Evolutionary conservation across 2,888 invertebrate genomes (phyloP), one percentile per base, ranked within the genome.

Genomic region (Torymus auratus): DNA sequence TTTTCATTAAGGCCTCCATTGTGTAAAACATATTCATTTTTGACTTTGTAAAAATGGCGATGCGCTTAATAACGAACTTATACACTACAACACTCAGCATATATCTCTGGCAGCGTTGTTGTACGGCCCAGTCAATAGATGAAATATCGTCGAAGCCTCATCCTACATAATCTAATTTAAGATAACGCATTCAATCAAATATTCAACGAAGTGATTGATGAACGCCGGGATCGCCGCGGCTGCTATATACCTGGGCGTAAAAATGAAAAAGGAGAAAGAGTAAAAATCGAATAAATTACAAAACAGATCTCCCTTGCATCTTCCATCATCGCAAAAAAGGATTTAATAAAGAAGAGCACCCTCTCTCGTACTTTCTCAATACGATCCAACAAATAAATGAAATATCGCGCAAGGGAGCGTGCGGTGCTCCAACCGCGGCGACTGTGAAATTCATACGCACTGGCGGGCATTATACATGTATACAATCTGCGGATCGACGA

Each of bases 111-210:
- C 20, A 60, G 56, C 17, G 41, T 61, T 64, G 55, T 55, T 28
- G 52, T 12, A 23, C 53, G 20, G n/a, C 41, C n/a, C 13, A 20
- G 70, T 53, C 56, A 60, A 75, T 69, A 80, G 68, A 78, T 79
- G 74, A 71, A 72, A 73, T 77, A 78, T 76, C 81, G 77, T 78
- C 28, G 73, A 69, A 64, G 70, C 60, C 77, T 81, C 81, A 78
- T 81, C 69, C 77, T 60, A 68, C 73, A 68, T 78, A 82, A 82
- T 82, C 82, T 82, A 82, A 82, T 82, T 82, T 78, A 58, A 82
- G 78, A 82, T 82, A 82, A 82, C 75, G 78, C 78, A 78, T 82
- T 82, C 82, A 78, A 82, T 82, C 82, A 82, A 78, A 78, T 61
- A 76, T 82, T 71, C 74, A 82, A 62, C 72, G 28, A 70, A 68